Base-by-base conservation (phyloP, 2,888 invertebrate genomes). In the Perizoma affinitatum region DNA sequence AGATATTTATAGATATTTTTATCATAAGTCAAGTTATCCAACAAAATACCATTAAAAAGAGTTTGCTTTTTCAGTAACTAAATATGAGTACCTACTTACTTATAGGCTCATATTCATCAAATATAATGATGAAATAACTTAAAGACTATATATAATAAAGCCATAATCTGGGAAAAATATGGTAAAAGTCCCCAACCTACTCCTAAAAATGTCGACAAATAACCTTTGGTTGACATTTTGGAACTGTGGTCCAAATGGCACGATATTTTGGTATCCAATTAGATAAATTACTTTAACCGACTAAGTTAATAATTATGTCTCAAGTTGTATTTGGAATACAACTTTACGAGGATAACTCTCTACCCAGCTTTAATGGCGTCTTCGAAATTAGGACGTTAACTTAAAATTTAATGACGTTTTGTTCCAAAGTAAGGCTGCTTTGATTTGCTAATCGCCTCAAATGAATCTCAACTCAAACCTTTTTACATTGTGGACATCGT, bases 141-240 rank as follows among this genome's bases (percentile, higher is more conserved):
- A 22, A 2, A 22, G 22, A 3, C 22, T 22, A 38, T 34, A 40
- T 40, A 6, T 54, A 48, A 48, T 41, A 45, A 53, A 48, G 36
- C 22, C 51, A 45, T 52, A 43, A 36, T 11, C 52, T 53, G 52
- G n/a, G 47, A 50, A 50, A 57, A 54, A 40, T 49, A 41, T 22
- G 35, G 49, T 57, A 57, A 54, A 61, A 61, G 54, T 50, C 53
- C 10, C 11, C n/a, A 6, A 34, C 38, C 11, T 33, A 46, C 35
- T 49, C 57, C 57, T 61, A 57, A 57, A 61, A 57, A 49, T 54
- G 57, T 42, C 54, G n/a, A 10, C 35, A 34, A 34, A 5, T n/a
- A 48, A 42, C 61, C 53, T 61, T 61, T 50, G 10, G 42, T 11
- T 61, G 61, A 57, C 61, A 61, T 61, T 61, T 53, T 5, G 41